Percentiles rank a stretch among this genome's conserved stretches.
These are phyloP conservation scores for Lepidonotus clava DNA, from an alignment of 2,888 invertebrate genomes.

Conservation along the genomic window DNA sequence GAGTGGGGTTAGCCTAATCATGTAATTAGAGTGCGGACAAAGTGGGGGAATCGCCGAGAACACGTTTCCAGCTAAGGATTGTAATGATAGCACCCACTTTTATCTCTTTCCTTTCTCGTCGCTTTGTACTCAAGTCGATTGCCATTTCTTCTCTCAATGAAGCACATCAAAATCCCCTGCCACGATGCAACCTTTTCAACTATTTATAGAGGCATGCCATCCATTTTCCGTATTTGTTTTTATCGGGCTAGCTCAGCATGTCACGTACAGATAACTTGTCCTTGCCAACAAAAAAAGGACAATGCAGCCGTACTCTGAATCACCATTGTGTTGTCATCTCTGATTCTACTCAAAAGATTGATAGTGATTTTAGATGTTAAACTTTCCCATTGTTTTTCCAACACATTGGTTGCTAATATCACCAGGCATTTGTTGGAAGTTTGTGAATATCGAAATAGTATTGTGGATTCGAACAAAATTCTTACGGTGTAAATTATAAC, in stretches of 20 bases:
- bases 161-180: not conserved
- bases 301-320: not conserved
- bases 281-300: not conserved
- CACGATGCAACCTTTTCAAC: not conserved
- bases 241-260: not conserved
- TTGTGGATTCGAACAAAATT: too few species aligned
- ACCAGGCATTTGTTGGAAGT: too few species aligned
- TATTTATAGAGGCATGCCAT: slow-evolving; percentile 9
- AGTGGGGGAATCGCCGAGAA: not conserved
- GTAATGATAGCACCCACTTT: slow-evolving; percentile 1
- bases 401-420: too few species aligned
- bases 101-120: not conserved
- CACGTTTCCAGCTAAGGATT: not conserved
- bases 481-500: too few species aligned
- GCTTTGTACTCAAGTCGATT: not conserved
- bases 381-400: too few species aligned
- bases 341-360: too few species aligned
- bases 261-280: not conserved
- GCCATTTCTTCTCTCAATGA: not conserved
- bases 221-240: not conserved
- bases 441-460: too few species aligned
- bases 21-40: not conserved
- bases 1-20: not conserved
- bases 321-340: too few species aligned
- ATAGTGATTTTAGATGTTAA: too few species aligned